A percentile compares a stretch with the other conserved stretches of the same genome.
These are phyloP conservation scores for Sinocyclocheilus grahami DNA, from an alignment of 2,113 vertebrate species.

Conservation along the genomic window DNA sequence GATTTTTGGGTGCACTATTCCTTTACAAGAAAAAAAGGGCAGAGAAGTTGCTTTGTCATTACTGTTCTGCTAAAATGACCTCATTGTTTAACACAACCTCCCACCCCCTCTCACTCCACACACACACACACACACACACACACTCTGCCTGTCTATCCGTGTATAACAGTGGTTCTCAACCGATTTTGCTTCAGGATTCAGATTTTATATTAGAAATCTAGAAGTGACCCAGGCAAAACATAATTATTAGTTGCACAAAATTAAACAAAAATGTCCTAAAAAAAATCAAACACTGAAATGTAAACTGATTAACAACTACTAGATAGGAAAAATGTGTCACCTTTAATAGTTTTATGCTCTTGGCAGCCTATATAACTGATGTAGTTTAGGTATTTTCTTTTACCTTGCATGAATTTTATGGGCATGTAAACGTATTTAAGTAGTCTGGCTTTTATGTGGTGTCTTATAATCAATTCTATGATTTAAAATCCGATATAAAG, in stretches of 20 bases:
- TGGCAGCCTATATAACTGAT: neutral
- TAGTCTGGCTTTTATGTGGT: neutral
- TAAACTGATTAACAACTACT: neutral
- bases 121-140: neutral
- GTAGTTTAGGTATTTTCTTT: neutral
- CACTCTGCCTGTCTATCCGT: neutral
- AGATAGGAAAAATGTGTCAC: neutral
- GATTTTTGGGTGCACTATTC: too few relatives aligned
- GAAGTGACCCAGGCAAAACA: neutral
- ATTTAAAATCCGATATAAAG: neutral
- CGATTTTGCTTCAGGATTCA: neutral
- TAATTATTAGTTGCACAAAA: neutral
- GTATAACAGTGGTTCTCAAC: constrained; percentile 32
- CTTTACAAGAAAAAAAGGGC: neutral
- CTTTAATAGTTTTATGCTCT: neutral
- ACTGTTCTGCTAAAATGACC: neutral
- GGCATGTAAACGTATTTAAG: neutral
- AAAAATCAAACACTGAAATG: neutral
- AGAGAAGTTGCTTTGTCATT: neutral
- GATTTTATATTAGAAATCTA: neutral
- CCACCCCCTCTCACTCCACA: too few relatives aligned
- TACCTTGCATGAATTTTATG: neutral
- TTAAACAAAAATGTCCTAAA: neutral
- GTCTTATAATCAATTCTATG: neutral
- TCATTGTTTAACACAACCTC: neutral